These are phyloP conservation scores for Aspidiotus rigidus DNA, from an alignment of 2,888 invertebrate genomes.

Conservation along the genomic window DNA sequence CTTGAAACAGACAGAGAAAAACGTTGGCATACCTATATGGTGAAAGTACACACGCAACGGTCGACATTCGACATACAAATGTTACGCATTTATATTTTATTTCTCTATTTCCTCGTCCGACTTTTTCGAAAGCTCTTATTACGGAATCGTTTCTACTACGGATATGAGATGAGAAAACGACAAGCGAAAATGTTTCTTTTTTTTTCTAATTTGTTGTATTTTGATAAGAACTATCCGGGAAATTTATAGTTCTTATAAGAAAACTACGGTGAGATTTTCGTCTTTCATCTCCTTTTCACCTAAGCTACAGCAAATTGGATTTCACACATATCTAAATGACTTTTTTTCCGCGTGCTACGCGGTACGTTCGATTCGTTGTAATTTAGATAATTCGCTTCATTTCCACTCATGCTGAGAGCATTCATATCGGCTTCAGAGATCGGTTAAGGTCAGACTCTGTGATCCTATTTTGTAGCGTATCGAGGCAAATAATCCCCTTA, in stretches of 20 bases:
- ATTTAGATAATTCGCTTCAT: no score
- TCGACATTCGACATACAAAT: neutral
- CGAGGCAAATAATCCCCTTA: no score
- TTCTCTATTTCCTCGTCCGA: conserved; percentile 6
- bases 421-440: no score
- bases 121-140: neutral
- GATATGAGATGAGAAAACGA: conserved; percentile 21
- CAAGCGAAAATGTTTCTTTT: conserved; percentile 12
- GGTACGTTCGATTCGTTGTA: no score
- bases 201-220: conserved; percentile 30
- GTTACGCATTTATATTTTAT: conserved; percentile 30
- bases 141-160: conserved; percentile 4
- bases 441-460: no score
- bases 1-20: conserved; percentile 15
- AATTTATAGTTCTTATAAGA: conserved; percentile 18
- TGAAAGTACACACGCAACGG: no score
- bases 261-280: conserved; percentile 25
- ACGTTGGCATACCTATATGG: conserved; percentile 3
- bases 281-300: conserved; percentile 23
- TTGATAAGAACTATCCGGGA: conserved; percentile 25
- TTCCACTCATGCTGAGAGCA: no score
- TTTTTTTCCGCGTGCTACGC: neutral
- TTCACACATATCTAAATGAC: conserved; percentile 14
- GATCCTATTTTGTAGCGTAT: no score
- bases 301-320: conserved; percentile 14